Percentiles rank a stretch among this genome's conserved stretches.
These are phyloP conservation scores for Helogale parvula DNA, from an alignment of 2,113 vertebrate genomes.

Conservation along the genomic window DNA sequence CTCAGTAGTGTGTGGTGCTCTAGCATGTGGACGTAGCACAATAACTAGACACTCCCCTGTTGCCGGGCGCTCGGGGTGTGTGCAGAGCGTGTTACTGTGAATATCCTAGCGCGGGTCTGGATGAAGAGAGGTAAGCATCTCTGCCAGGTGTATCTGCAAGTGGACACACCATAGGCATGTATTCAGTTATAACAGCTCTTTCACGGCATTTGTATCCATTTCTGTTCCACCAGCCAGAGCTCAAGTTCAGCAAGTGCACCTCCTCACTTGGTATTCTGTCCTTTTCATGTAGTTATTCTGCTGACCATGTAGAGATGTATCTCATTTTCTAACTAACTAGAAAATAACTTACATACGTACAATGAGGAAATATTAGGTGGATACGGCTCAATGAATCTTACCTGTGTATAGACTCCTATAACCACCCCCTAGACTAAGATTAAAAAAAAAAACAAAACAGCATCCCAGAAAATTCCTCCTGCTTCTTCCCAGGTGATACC, in stretches of 20 bases:
- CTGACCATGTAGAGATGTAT: background rate
- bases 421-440: background rate
- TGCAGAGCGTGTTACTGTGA: background rate
- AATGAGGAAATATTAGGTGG: background rate
- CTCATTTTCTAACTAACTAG: background rate
- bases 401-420: background rate
- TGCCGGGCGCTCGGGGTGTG: background rate
- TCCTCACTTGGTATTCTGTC: background rate
- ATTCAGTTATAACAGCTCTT: background rate
- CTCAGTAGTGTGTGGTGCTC: background rate
- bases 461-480: background rate
- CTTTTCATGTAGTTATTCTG: background rate
- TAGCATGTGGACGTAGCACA: too few relatives aligned
- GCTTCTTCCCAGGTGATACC: background rate
- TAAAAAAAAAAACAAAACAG: background rate
- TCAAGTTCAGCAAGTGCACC: background rate
- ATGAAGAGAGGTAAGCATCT: background rate
- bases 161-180: background rate
- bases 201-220: background rate
- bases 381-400: background rate
- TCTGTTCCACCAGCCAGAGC: background rate
- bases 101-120: background rate
- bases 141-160: background rate
- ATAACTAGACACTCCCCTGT: background rate
- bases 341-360: background rate